phyloP scores from a whole-genome alignment of 2,888 invertebrate species.

The Tetragnatha montana region DNA sequence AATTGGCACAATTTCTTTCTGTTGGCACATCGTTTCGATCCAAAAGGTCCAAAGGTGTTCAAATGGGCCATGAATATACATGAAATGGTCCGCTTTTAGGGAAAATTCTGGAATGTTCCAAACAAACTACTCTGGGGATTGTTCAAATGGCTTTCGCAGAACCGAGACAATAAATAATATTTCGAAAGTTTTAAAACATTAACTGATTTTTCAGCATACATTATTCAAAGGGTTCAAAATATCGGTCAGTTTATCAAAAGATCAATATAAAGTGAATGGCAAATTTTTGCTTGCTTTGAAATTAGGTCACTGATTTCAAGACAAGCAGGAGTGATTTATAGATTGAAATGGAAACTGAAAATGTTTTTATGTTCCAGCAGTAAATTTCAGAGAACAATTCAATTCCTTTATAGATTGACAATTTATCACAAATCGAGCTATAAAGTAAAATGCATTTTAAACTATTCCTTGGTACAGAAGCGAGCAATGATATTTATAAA shows the following conservation, averaged over 20 bases:
- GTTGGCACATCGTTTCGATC: neutral
- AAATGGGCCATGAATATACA: conserved; percentile 31
- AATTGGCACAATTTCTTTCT: conserved; percentile 29
- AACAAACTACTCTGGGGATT: neutral
- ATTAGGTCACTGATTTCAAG: neutral
- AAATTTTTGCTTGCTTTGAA: neutral
- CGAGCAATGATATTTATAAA: too few species aligned
- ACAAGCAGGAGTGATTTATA: neutral
- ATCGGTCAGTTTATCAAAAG: neutral
- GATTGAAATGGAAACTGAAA: neutral
- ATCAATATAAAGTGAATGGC: neutral
- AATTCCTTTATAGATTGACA: neutral
- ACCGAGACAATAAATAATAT: neutral
- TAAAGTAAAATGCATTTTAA: too few species aligned
- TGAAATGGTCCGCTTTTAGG: neutral
- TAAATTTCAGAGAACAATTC: neutral
- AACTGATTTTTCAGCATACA: conserved; percentile 1
- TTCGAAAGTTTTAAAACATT: conserved; percentile 10
- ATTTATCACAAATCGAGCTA: neutral
- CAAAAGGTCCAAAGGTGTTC: conserved; percentile 5
- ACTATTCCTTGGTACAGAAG: too few species aligned
- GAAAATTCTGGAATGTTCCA: neutral
- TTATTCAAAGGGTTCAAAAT: conserved; percentile 1
- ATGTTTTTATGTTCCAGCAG: neutral
- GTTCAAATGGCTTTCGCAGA: neutral